Base-by-base conservation (phyloP, 1,140 invertebrate genomes). In the Drosophila sucinea region DNA sequence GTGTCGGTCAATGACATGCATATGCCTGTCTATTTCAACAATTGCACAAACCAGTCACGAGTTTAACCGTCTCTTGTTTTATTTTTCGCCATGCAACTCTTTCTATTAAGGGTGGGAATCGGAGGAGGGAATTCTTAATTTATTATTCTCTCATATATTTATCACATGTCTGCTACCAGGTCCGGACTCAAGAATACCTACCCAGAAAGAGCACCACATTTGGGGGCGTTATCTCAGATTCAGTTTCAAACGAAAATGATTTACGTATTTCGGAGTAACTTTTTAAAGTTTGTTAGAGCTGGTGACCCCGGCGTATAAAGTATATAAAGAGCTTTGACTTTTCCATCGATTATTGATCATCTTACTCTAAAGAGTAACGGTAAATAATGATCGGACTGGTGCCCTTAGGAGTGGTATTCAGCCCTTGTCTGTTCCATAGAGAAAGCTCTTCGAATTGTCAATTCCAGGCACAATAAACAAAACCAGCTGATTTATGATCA, bases 1-100 rank as follows among this genome's bases (percentile, higher is more conserved):
- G 44, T 51, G 44, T n/a, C 75, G 80, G 80, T 86, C 82, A 73
- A 87, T 86, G 82, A 87, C 83, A 76, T 77, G 79, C 67, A 62
- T 27, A 61, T 67, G 44, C 33, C 57, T 62, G 70, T 56, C 7
- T 51, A 27, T 27, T 51, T 27, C 25, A 51, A 51, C 57, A 33
- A 74, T 82, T 69, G 40, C 44, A 57, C 51, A 83, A 67, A 47
- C 81, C 61, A 60, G 81, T 83, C 81, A 83, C 81, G 81, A 81
- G 80, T 70, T 81, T 27, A 51, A 23, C 25, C 10, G 23, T 51
- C 23, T 51, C 44, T 25, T 51, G 44, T 47, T 47, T 23, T 47
- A 7, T 27, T 51, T 51, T 40, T 38, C 35, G 73, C 68, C 75
- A 61, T 62, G 72, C 47, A 35, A 68, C 64, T 38, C 33, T 44